Evolutionary conservation across 2,888 invertebrate species (phyloP).

Genomic region (Ischnus inquisitorius): DNA sequence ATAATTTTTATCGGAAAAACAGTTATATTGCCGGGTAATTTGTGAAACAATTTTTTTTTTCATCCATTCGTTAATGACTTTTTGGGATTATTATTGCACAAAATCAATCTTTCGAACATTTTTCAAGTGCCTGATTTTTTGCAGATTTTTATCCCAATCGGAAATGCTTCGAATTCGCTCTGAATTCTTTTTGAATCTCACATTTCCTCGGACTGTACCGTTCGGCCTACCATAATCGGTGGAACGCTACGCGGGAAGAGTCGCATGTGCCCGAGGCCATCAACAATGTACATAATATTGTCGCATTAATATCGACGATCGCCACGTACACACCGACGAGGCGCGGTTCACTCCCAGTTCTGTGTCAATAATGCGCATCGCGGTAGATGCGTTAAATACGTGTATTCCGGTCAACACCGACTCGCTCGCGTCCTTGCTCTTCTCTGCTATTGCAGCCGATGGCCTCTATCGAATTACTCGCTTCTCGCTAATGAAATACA

Average conservation of each 20-base stretch:
- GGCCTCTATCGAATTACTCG: constrained; percentile 31
- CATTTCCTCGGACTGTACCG: too few species aligned
- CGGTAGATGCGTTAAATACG: not conserved
- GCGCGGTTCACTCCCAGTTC: not conserved
- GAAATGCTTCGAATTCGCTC: too few species aligned
- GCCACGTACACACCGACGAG: not conserved
- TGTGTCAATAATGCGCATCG: constrained; percentile 27
- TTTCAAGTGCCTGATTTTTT: too few species aligned
- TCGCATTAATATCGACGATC: constrained; percentile 31
- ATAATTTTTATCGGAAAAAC: too few species aligned
- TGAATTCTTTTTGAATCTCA: too few species aligned
- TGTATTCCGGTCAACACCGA: not conserved
- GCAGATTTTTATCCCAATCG: too few species aligned
- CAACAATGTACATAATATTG: constrained; percentile 6
- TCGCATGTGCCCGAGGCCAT: constrained; percentile 26
- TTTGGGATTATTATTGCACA: too few species aligned
- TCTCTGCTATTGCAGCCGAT: not conserved
- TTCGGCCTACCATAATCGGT: too few species aligned
- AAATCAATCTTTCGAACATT: too few species aligned
- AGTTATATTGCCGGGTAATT: too few species aligned
- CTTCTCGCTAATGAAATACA: constrained; percentile 29
- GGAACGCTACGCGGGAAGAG: not conserved
- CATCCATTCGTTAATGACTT: too few species aligned
- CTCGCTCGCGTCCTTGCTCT: not conserved
- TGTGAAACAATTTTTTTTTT: too few species aligned